Base-by-base conservation (phyloP, 1,140 invertebrate genomes). In the Magallana gigas region DNA sequence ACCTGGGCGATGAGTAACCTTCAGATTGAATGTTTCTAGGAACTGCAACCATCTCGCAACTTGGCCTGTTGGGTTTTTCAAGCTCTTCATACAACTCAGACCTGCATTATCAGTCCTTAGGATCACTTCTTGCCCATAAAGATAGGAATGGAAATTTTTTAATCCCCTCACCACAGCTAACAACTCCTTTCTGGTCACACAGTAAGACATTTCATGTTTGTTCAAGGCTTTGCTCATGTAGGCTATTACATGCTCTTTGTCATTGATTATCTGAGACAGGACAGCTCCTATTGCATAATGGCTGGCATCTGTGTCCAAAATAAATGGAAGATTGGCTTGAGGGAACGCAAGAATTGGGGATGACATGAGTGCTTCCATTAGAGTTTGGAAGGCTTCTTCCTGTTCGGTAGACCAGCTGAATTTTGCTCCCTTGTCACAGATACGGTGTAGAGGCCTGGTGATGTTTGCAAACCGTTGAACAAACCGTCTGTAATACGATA, bases 141-240 rank as follows among this genome's bases (percentile, higher is more conserved):
- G 80, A 62, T 91, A 92, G 16, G 57, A 64, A 57, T 88, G 68
- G 83, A 91, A 91, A 9, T 89, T 29, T 80, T 88, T 87, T 14
- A 89, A 71, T 5, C 58, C 85, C 16, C 23, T 57, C 16, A 90
- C 60, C 12, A 91, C 85, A 12, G 90, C 89, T 12, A 90, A 83
- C 5, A 92, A 56, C 85, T 92, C 90, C 62, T 88, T 91, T 18
- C 88, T 18, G 14, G 91, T 91, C 8, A 85, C 83, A 82, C 91
- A 92, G 90, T 96, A 96, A 11, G 95, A 94, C 87, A 91, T 87
- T 91, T 96, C 94, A 14, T 94, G 89, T 29, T 57, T 87, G 57
- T 84, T 90, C 1, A 92, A 83, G 11, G 84, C 29, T 48, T 83
- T 85, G 71, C 88, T 95, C 2, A 94, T 95, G 85, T 95, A 96